phyloP scores from a whole-genome alignment of 2,797 vertebrate species.

The Halcyon badia region DNA sequence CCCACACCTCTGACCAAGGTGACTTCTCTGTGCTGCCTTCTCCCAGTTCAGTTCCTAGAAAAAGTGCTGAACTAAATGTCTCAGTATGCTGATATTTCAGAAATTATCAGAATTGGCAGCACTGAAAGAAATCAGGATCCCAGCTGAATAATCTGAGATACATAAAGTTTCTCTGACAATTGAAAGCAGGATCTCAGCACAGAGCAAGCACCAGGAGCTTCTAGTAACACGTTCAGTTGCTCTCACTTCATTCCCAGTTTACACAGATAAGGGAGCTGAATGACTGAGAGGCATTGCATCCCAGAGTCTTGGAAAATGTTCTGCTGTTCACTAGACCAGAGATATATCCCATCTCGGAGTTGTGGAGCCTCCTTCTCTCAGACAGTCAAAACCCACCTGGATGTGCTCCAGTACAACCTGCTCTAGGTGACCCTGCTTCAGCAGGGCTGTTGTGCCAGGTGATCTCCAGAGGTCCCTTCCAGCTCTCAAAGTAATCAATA shows the following conservation, averaged over 20 bases:
- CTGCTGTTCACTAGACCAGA: neutral
- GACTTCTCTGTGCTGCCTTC: neutral
- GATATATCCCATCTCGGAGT: neutral
- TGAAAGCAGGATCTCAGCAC: neutral
- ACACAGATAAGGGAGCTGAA: neutral
- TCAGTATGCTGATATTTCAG: neutral
- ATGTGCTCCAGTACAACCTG: neutral
- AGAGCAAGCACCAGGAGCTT: neutral
- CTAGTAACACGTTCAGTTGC: neutral
- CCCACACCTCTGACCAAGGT: neutral
- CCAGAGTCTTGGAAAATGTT: neutral
- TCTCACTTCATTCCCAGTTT: neutral
- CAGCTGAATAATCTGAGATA: neutral
- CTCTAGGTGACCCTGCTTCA: neutral
- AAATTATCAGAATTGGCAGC: neutral
- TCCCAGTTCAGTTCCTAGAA: neutral
- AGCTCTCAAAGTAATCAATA: neutral
- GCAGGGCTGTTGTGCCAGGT: neutral
- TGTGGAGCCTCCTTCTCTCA: neutral
- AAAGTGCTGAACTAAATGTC: neutral
- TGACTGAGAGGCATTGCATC: too few relatives aligned
- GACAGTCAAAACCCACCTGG: neutral
- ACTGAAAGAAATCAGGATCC: neutral
- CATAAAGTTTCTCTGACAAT: neutral
- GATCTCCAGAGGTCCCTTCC: neutral